phyloP scores from a whole-genome alignment of 1,140 invertebrate genomes.

The Pantala flavescens region DNA sequence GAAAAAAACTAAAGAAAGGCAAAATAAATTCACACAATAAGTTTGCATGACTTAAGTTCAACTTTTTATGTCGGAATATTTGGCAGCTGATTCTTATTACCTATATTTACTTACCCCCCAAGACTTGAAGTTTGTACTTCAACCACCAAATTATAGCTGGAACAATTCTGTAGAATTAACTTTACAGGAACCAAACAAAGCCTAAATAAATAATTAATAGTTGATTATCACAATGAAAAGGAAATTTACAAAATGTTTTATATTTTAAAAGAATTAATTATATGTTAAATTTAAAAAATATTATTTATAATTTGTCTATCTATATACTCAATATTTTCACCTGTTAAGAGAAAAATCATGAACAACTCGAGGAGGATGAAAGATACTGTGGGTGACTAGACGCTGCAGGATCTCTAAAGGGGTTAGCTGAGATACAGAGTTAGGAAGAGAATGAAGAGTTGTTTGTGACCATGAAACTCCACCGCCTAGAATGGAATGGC shows the following conservation, averaged over 20 bases:
- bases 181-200: not conserved
- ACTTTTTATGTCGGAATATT: too few relatives aligned
- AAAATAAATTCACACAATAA: too few relatives aligned
- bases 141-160: not conserved
- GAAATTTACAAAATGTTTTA: not conserved
- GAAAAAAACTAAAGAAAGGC: too few relatives aligned
- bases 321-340: not conserved
- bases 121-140: not conserved
- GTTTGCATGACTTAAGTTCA: too few relatives aligned
- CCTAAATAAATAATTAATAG: not conserved
- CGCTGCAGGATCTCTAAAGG: not conserved
- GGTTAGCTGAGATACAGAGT: not conserved
- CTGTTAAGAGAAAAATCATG: not conserved
- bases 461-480: not conserved
- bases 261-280: not conserved
- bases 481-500: not conserved
- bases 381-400: not conserved
- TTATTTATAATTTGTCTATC: not conserved
- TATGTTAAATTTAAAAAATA: not conserved
- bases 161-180: not conserved
- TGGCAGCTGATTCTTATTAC: too few relatives aligned
- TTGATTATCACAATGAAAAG: not conserved
- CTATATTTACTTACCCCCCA: not conserved
- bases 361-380: not conserved
- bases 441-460: not conserved